Evolutionary conservation across 2,113 vertebrate genomes (phyloP).

Genomic region (Balaeniceps rex): DNA sequence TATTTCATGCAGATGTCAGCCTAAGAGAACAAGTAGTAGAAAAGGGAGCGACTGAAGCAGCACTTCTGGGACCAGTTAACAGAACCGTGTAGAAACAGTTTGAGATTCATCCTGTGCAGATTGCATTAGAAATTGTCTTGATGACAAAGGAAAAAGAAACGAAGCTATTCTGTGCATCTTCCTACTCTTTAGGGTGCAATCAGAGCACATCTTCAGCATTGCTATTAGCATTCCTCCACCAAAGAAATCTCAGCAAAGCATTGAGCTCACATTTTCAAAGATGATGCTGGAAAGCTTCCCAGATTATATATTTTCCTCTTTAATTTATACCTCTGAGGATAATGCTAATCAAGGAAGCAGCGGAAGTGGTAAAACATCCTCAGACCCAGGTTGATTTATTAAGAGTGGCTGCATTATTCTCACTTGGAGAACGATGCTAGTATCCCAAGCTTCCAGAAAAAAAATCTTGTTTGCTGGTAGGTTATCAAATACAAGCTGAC

Average conservation of each 20-base stretch:
- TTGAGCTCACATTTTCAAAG: slow-evolving; percentile 31
- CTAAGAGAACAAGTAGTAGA: not conserved
- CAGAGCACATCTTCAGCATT: not conserved
- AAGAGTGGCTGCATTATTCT: slow-evolving; percentile 16
- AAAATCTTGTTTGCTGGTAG: not conserved
- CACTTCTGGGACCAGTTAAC: not conserved
- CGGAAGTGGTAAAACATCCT: not conserved
- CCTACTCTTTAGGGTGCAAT: slow-evolving; percentile 1
- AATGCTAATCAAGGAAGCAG: slow-evolving; percentile 31
- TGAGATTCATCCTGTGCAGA: not conserved
- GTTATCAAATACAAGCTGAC: slow-evolving; percentile 41
- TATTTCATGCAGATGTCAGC: not conserved
- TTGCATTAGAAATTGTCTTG: not conserved
- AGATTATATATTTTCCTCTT: slow-evolving; percentile 49
- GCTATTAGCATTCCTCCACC: slow-evolving; percentile 21
- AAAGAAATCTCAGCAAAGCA: slow-evolving; percentile 9
- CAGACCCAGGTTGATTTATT: not conserved
- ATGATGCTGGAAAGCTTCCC: slow-evolving; percentile 48
- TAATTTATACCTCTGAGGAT: slow-evolving; percentile 55
- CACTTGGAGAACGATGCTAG: not conserved
- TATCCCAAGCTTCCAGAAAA: not conserved
- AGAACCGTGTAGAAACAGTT: not conserved
- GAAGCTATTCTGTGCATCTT: not conserved
- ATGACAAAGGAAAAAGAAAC: not conserved
- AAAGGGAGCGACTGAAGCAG: not conserved